These are phyloP conservation scores for Lycorma delicatula DNA, from an alignment of 1,140 invertebrate genomes.

Conservation along the genomic window DNA sequence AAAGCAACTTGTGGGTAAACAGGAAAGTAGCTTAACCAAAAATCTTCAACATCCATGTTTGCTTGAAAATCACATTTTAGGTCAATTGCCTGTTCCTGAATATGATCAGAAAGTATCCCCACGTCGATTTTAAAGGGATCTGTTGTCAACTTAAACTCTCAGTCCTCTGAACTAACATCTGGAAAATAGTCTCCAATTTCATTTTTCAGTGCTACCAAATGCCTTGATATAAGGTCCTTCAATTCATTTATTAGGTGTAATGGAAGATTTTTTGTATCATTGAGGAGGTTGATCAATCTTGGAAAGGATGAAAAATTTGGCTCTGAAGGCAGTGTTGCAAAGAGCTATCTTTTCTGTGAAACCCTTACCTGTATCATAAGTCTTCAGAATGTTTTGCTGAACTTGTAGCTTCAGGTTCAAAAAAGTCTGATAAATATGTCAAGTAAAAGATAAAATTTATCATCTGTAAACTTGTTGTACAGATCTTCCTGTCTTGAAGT, in stretches of 20 bases:
- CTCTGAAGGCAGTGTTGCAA: not conserved
- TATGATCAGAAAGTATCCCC: not conserved
- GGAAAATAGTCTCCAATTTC: not conserved
- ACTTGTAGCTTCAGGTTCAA: conserved; percentile 25
- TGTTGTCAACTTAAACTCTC: not conserved
- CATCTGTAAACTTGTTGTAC: not conserved
- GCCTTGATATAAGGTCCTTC: not conserved
- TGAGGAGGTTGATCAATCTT: conserved; percentile 8
- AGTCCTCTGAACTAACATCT: not conserved
- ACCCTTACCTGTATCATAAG: conserved; percentile 8
- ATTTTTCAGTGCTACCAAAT: not conserved
- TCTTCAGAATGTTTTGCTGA: conserved; percentile 20
- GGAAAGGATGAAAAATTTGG: conserved; percentile 1
- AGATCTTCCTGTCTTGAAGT: not conserved
- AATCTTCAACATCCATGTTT: conserved; percentile 1
- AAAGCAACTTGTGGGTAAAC: conserved; percentile 5
- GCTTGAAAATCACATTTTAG: not conserved
- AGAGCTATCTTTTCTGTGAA: not conserved
- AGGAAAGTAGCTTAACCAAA: conserved; percentile 2
- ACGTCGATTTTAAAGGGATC: not conserved
- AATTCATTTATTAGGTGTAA: not conserved
- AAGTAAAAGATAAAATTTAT: conserved; percentile 1
- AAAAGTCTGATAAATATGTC: not conserved
- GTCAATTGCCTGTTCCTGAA: not conserved
- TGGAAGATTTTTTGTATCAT: conserved; percentile 3